These are phyloP conservation scores for Chironomus tepperi DNA, from an alignment of 1,140 invertebrate genomes.

Conservation along the genomic window DNA sequence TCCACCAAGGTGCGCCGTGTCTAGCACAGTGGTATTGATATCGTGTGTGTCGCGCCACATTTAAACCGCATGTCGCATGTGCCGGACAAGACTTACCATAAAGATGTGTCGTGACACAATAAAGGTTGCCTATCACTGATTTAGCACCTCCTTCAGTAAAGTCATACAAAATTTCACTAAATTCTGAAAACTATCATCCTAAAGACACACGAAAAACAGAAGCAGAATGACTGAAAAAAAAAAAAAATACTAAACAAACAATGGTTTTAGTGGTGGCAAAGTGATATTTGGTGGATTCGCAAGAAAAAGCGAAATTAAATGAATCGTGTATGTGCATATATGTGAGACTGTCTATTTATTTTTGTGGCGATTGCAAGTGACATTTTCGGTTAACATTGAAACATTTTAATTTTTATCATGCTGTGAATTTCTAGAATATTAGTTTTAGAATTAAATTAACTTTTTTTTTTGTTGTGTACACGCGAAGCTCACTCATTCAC, in stretches of 20 bases:
- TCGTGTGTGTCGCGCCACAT: too few relatives aligned
- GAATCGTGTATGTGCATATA: background rate
- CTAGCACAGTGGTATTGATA: too few relatives aligned
- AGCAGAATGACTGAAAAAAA: background rate
- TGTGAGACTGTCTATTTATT: background rate
- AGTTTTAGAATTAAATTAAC: too few relatives aligned
- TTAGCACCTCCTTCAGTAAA: too few relatives aligned
- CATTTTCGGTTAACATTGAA: background rate
- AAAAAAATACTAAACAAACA: background rate
- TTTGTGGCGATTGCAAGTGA: background rate
- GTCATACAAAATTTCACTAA: background rate
- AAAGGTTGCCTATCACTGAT: too few relatives aligned
- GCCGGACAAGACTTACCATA: too few relatives aligned
- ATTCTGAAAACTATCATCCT: background rate
- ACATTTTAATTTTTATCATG: background rate
- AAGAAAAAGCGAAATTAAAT: background rate
- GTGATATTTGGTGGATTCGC: background rate
- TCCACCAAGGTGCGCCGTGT: too few relatives aligned
- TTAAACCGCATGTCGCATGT: too few relatives aligned
- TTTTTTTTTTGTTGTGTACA: too few relatives aligned
- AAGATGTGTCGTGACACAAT: too few relatives aligned
- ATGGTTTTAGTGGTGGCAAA: constrained; percentile 12
- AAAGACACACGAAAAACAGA: background rate
- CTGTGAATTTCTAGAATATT: background rate
- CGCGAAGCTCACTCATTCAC: too few relatives aligned